Conservation (phyloP, 1,140 invertebrate genomes). For the Harpegnathos saltator region DNA sequence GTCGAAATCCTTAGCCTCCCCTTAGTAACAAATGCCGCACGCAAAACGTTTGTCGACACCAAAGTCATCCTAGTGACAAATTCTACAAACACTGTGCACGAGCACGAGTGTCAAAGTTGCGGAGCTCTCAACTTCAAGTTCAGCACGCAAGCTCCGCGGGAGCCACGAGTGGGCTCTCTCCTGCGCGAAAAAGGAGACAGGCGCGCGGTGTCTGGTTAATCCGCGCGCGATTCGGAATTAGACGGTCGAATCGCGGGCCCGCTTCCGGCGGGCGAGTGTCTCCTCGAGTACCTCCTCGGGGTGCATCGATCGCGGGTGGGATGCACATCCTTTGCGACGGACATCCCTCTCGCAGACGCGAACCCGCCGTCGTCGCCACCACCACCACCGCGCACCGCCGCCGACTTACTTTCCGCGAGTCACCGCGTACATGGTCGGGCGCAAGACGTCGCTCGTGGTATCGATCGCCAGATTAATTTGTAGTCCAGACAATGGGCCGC, state of each 20-base stretch:
- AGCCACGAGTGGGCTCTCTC: too few relatives aligned
- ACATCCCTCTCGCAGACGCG: constrained; percentile 53
- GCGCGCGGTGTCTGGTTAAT: background rate
- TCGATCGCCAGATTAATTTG: constrained; percentile 86
- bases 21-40: too few relatives aligned
- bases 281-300: background rate
- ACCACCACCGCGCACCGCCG: too few relatives aligned
- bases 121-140: too few relatives aligned
- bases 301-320: constrained; percentile 61
- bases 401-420: constrained; percentile 79
- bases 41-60: too few relatives aligned
- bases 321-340: constrained; percentile 38
- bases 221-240: background rate
- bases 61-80: too few relatives aligned
- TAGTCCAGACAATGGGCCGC: constrained; percentile 86
- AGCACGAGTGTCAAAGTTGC: too few relatives aligned
- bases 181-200: too few relatives aligned
- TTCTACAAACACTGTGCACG: too few relatives aligned
- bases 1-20: too few relatives aligned
- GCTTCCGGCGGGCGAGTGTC: constrained; percentile 19
- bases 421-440: constrained; percentile 76
- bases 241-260: background rate
- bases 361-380: constrained; percentile 67
- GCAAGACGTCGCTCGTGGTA: constrained; percentile 80
- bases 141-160: too few relatives aligned